Evolutionary conservation across 2,797 vertebrate species (phyloP).

Genomic region (Enteromius afrohamiltoni): DNA sequence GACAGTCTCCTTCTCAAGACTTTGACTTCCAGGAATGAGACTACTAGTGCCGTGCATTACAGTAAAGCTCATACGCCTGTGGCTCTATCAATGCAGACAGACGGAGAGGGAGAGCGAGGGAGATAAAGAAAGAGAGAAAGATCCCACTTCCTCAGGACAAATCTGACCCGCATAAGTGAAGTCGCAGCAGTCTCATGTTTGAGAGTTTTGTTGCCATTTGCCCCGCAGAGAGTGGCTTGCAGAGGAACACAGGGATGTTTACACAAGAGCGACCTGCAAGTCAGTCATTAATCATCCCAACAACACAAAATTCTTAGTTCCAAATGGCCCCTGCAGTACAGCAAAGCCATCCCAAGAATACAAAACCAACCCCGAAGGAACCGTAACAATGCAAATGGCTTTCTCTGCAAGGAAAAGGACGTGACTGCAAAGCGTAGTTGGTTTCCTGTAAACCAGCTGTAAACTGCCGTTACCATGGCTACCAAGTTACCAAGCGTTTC

Average conservation of each 20-base stretch:
- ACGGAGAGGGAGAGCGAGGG: not conserved
- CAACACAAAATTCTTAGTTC: slow-evolving; percentile 31
- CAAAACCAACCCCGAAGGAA: slow-evolving; percentile 11
- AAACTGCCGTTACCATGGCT: not conserved
- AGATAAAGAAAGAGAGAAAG: not conserved
- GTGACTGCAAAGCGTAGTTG: not conserved
- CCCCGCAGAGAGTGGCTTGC: slow-evolving; percentile 16
- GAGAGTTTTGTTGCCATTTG: slow-evolving; percentile 37
- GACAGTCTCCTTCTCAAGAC: not conserved
- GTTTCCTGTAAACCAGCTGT: not conserved
- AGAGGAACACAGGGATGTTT: slow-evolving; percentile 44
- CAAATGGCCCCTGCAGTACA: slow-evolving; percentile 6
- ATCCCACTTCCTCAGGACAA: slow-evolving; percentile 4
- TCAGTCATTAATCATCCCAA: slow-evolving; percentile 52
- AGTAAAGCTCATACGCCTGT: slow-evolving; percentile 9
- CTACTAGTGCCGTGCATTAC: not conserved
- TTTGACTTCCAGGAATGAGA: slow-evolving; percentile 41
- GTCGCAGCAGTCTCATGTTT: slow-evolving; percentile 6
- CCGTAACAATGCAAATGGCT: not conserved
- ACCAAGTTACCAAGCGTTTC: not conserved
- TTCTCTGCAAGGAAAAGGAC: slow-evolving; percentile 1
- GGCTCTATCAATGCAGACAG: not conserved
- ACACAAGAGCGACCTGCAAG: slow-evolving; percentile 44
- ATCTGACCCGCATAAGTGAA: slow-evolving; percentile 30
- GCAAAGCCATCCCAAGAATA: not conserved